Conservation (phyloP, 1,140 invertebrate species). For the Caenorhabditis tropicalis region DNA sequence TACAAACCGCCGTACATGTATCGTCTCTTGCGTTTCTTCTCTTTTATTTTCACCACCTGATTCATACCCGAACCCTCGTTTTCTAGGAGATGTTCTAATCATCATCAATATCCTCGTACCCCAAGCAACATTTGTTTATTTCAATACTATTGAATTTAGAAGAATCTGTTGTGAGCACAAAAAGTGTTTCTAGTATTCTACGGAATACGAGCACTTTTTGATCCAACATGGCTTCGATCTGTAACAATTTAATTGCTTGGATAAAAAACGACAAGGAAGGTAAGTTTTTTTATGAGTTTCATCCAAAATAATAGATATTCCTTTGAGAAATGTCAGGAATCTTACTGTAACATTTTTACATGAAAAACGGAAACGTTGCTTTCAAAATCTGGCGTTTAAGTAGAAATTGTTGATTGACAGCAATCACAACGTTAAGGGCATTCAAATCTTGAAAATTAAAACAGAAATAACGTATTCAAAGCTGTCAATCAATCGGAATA, state of each 20-base stretch:
- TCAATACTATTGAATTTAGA: neutral
- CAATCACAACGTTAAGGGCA: neutral
- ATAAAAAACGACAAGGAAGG: constrained; percentile 39
- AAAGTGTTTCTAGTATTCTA: constrained; percentile 29
- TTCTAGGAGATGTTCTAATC: constrained; percentile 39
- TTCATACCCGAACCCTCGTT: constrained; percentile 38
- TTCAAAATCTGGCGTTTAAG: too few species aligned
- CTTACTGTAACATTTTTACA: neutral
- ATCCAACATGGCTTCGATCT: constrained; percentile 15
- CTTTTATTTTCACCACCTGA: neutral
- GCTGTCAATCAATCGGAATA: neutral
- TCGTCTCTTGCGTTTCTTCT: neutral
- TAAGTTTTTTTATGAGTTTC: neutral
- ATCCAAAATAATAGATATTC: neutral
- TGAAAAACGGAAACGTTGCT: neutral
- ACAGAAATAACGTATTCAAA: neutral
- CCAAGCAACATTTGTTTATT: neutral
- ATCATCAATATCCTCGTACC: neutral
- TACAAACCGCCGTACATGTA: constrained; percentile 19
- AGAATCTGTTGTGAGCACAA: neutral
- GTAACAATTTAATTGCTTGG: constrained; percentile 14
- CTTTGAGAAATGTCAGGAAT: neutral
- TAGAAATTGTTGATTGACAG: too few species aligned
- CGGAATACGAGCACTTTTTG: constrained; percentile 32
- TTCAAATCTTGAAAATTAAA: neutral